Conservation (phyloP, 2,797 vertebrate genomes). For the Cossypha polioptera region DNA sequence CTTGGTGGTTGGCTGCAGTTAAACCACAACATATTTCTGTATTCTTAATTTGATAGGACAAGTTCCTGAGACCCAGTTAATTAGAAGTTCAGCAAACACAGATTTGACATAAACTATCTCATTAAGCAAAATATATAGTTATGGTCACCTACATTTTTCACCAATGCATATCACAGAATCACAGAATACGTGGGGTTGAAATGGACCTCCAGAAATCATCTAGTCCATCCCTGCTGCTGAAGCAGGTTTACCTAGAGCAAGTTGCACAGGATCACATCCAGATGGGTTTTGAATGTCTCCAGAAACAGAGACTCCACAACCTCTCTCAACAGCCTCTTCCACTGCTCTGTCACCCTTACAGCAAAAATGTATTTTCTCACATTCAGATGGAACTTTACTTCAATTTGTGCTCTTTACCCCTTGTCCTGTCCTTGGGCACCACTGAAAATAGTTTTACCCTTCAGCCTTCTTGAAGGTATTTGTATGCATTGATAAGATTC, state of each 20-base stretch:
- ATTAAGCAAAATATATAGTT: not conserved
- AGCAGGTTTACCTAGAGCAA: not conserved
- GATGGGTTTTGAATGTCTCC: not conserved
- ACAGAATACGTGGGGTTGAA: not conserved
- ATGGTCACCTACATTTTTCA: not conserved
- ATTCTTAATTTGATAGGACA: not conserved
- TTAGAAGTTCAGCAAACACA: not conserved
- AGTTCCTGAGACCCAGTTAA: not conserved
- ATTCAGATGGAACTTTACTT: not conserved
- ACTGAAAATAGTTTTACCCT: not conserved
- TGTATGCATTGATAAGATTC: not conserved
- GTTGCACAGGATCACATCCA: not conserved
- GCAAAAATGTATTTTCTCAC: not conserved
- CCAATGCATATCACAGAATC: not conserved
- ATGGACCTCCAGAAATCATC: not conserved
- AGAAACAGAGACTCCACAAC: not conserved
- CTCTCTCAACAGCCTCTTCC: not conserved
- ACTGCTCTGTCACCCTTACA: not conserved
- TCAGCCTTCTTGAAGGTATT: not conserved
- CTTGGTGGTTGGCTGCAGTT: not conserved
- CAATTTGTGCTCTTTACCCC: not conserved
- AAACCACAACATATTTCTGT: not conserved
- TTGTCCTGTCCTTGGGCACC: not conserved
- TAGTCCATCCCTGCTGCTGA: not conserved
- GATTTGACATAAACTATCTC: not conserved